These are phyloP conservation scores for Pherbina coryleti DNA, from an alignment of 2,888 invertebrate species.

Conservation along the genomic window DNA sequence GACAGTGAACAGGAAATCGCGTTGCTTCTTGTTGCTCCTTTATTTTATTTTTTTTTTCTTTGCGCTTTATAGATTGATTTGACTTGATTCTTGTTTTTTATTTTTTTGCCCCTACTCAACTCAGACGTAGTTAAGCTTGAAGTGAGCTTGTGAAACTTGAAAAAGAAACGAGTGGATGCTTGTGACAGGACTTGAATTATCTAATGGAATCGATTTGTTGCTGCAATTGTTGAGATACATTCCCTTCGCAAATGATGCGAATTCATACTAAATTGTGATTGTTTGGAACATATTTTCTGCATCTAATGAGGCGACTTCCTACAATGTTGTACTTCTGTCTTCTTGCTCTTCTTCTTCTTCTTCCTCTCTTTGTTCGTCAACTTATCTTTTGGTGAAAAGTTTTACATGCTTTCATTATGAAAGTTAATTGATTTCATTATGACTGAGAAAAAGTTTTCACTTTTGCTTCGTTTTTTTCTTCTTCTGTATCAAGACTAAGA, in stretches of 20 bases:
- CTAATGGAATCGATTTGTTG: slow-evolving; percentile 3
- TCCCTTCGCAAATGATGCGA: not conserved
- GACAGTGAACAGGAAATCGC: too few relatives aligned
- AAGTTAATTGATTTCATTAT: slow-evolving; percentile 19
- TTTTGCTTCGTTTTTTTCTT: not conserved
- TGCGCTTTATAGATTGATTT: too few relatives aligned
- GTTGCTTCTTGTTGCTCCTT: too few relatives aligned
- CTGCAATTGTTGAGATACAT: not conserved
- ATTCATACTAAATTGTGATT: slow-evolving; percentile 2
- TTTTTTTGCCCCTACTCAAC: too few relatives aligned
- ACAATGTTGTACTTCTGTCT: not conserved
- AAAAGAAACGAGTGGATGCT: not conserved
- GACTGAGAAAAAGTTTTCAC: not conserved
- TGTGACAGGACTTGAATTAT: not conserved
- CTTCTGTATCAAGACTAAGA: not conserved
- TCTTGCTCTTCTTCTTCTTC: not conserved
- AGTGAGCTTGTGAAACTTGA: not conserved
- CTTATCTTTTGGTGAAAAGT: not conserved
- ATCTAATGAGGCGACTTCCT: slow-evolving; percentile 7
- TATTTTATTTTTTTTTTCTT: too few relatives aligned
- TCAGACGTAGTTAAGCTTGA: too few relatives aligned
- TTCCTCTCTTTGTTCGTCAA: not conserved
- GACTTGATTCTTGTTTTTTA: too few relatives aligned
- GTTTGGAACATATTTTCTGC: not conserved
- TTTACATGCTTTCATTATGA: not conserved